Conservation (phyloP, 2,888 invertebrate species). For the Plusia festucae region DNA sequence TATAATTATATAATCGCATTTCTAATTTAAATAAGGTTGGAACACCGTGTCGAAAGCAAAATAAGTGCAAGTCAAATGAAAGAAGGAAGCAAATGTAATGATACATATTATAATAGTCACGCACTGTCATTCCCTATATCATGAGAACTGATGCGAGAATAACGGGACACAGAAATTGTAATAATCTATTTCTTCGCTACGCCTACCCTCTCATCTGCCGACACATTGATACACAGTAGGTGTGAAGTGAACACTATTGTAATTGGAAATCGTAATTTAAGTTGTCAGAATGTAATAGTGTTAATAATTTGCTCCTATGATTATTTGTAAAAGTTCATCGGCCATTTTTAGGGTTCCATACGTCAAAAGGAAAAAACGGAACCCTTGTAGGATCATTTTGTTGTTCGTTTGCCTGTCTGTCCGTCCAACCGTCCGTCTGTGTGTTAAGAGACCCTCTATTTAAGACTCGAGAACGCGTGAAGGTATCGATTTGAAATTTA, state of each 20-base stretch:
- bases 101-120: conserved; percentile 30
- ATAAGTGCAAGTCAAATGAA: conserved; percentile 10
- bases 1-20: too few relatives aligned
- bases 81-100: conserved; percentile 13
- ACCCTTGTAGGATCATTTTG: too few relatives aligned
- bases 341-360: conserved; percentile 67
- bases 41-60: conserved; percentile 11
- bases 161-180: conserved; percentile 57
- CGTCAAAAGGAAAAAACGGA: too few relatives aligned
- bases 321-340: conserved; percentile 74
- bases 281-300: conserved; percentile 67
- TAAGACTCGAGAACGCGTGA: too few relatives aligned
- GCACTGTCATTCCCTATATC: conserved; percentile 52
- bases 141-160: conserved; percentile 45
- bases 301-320: conserved; percentile 68
- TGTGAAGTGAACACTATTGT: conserved; percentile 53
- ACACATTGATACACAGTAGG: conserved; percentile 48
- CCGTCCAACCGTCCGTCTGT: too few relatives aligned
- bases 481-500: too few relatives aligned
- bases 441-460: too few relatives aligned
- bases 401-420: too few relatives aligned
- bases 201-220: conserved; percentile 56
- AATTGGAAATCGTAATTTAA: conserved; percentile 59
- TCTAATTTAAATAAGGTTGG: background rate
- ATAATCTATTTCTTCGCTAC: conserved; percentile 59